Percentiles rank a stretch among this genome's conserved stretches.
phyloP scores from a whole-genome alignment of 2,113 vertebrate species.

The Syrrhaptes paradoxus region DNA sequence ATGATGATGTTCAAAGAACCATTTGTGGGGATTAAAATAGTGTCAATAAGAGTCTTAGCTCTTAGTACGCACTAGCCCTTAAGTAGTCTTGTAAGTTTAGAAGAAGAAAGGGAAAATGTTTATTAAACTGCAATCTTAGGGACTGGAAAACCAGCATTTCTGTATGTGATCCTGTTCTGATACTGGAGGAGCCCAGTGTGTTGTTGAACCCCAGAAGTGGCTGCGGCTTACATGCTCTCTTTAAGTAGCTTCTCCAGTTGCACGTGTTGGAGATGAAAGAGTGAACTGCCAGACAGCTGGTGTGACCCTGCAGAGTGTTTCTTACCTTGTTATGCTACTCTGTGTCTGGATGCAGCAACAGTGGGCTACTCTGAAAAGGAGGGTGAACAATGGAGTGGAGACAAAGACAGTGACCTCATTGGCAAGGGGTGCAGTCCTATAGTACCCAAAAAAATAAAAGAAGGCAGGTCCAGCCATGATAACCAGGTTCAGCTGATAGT shows the following conservation, averaged over 20 bases:
- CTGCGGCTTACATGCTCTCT: not conserved
- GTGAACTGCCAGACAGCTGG: not conserved
- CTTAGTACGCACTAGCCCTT: not conserved
- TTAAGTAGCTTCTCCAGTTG: not conserved
- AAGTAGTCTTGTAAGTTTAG: not conserved
- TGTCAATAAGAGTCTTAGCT: not conserved
- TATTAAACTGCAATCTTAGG: not conserved
- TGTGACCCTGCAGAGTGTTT: not conserved
- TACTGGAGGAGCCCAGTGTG: not conserved
- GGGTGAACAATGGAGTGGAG: not conserved
- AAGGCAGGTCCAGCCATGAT: not conserved
- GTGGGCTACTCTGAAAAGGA: not conserved
- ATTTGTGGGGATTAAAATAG: not conserved
- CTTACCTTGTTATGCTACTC: not conserved
- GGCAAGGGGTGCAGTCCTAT: not conserved
- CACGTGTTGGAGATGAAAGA: not conserved
- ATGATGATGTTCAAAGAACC: not conserved
- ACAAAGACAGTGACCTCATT: not conserved
- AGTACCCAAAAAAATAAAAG: not conserved
- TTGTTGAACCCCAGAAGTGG: not conserved
- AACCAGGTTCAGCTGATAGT: not conserved
- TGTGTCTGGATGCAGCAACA: not conserved
- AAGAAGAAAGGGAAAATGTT: not conserved
- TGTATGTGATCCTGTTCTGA: not conserved
- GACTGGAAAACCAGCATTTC: not conserved